Percentiles rank a stretch among this genome's conserved stretches.
These are phyloP conservation scores for Monarcha castaneiventris DNA, from an alignment of 2,113 vertebrate species.

Conservation along the genomic window DNA sequence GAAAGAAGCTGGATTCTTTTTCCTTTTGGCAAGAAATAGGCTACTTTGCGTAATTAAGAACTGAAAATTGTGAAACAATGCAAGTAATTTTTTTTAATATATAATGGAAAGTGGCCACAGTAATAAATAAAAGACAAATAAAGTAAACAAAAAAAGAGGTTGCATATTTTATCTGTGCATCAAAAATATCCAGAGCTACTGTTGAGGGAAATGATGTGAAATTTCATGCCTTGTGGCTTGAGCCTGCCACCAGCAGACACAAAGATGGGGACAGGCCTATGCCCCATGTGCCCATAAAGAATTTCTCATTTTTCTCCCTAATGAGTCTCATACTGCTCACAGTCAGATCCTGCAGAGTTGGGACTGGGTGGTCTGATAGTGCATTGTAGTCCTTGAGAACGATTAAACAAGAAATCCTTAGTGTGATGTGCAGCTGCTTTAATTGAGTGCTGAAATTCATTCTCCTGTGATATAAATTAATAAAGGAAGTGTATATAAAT, in stretches of 20 bases:
- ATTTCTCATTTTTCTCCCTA: not conserved
- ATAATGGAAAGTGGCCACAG: not conserved
- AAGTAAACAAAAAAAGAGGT: not conserved
- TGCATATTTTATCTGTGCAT: not conserved
- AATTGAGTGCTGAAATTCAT: not conserved
- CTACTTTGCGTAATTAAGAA: not conserved
- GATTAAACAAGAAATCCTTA: not conserved
- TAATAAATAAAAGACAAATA: not conserved
- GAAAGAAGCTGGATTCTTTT: not conserved
- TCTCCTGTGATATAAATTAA: conserved; percentile 15
- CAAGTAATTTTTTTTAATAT: not conserved
- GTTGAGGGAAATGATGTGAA: not conserved
- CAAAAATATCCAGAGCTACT: not conserved
- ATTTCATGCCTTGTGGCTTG: not conserved
- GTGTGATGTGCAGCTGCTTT: not conserved
- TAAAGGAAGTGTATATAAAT: not conserved
- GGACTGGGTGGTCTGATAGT: not conserved
- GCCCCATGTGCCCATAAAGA: not conserved
- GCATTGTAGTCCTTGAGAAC: not conserved
- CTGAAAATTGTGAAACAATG: not conserved
- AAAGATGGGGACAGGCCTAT: not conserved
- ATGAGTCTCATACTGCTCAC: not conserved
- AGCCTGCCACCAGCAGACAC: not conserved
- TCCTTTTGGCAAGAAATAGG: not conserved
- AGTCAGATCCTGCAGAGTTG: not conserved